Evolutionary conservation across 2,888 invertebrate species (phyloP), one percentile per base, ranked within the genome.

Genomic region (Strigamia maritima): DNA sequence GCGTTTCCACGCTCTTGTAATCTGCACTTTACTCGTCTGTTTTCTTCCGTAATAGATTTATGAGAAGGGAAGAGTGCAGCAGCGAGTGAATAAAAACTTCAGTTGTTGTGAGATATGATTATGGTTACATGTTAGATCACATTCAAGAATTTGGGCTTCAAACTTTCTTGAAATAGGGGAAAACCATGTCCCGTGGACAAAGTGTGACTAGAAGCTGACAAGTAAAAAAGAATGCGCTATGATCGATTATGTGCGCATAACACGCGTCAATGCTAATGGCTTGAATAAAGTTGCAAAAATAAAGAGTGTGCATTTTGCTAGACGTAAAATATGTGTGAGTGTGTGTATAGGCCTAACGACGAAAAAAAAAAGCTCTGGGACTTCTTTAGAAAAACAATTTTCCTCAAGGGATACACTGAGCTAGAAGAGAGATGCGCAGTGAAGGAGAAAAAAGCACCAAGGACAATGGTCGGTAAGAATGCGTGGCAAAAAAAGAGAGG

Each of bases 311-410:
- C 60, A 49, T 49, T 60, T 60, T 60, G 10, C 60, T 60, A 24
- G 22, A 60, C 60, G 3, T 24, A 60, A 22, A 8, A 19, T 60
- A 6, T 60, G 6, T 60, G 60, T 19, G 60, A 22, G 60, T 60
- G 22, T 60, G 19, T 6, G 19, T 22, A n/a, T 60, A 10, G 1
- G 40, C 40, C 40, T 60, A 60, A 60, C 60, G 60, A 60, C 60
- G 40, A 10, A 19, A 60, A 24, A 19, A 60, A 24, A 19, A 60
- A 60, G 19, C 19, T 16, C 60, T 60, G 60, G 60, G 60, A 60
- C 60, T 60, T 60, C 60, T 60, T 60, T 60, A 19, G 22, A 60
- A 60, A 60, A 60, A 60, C 60, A 60, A 60, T 60, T 60, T 60
- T 60, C 60, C 60, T 60, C 60, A 22, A 60, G 60, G 60, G 60